Percentiles rank a stretch among this genome's conserved stretches.
Evolutionary conservation across 2,888 invertebrate species (phyloP).

Genomic region (Trachelus iudaicus): DNA sequence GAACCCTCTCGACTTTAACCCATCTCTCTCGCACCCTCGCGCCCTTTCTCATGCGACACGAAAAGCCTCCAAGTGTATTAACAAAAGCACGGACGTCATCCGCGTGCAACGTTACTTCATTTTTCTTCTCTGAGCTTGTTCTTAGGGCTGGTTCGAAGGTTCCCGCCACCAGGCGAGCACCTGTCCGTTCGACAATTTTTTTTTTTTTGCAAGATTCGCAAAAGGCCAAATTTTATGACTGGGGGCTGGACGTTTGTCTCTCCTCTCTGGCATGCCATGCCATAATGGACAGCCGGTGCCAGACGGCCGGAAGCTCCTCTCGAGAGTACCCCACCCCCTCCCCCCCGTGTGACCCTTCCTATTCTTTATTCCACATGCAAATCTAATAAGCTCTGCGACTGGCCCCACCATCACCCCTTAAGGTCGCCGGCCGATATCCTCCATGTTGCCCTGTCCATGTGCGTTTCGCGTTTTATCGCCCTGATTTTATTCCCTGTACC

Average conservation of each 20-base stretch:
- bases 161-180: neutral
- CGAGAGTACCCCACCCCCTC: too few relatives aligned
- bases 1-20: neutral
- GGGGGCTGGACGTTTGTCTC: neutral
- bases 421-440: slow-evolving; percentile 1
- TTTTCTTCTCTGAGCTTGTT: neutral
- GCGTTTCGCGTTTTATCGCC: slow-evolving; percentile 5
- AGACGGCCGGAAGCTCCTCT: neutral
- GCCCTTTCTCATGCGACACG: neutral
- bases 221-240: neutral
- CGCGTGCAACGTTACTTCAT: neutral
- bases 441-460: neutral
- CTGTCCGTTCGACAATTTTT: neutral
- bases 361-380: slow-evolving; percentile 8
- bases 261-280: neutral
- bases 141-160: neutral
- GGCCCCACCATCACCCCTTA: neutral
- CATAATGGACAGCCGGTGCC: slow-evolving; percentile 4
- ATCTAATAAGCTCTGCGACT: slow-evolving; percentile 6
- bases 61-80: neutral
- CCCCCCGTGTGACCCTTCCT: neutral
- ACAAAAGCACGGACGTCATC: neutral
- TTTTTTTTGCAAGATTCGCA: neutral
- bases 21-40: neutral
- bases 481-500: neutral